phyloP scores from a whole-genome alignment of 35 echinoderm and acorn worm species.

The Chiridota heheva region DNA sequence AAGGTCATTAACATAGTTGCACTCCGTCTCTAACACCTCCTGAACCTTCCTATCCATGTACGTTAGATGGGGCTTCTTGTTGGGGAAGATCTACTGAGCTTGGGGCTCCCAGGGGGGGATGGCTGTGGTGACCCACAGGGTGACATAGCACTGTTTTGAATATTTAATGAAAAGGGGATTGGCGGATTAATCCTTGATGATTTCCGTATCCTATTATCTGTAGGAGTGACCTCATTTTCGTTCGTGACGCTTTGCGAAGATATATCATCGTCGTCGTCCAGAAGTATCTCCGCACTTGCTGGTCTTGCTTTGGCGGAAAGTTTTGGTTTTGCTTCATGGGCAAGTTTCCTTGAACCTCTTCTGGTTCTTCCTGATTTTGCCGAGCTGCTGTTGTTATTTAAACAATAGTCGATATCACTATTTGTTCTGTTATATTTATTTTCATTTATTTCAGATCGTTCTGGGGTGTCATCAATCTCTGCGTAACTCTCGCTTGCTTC shows the following conservation, averaged over 20 bases:
- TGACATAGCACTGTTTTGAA: conserved; percentile 59
- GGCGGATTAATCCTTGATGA: conserved; percentile 78
- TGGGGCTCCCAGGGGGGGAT: conserved; percentile 47
- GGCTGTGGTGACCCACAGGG: conserved; percentile 58
- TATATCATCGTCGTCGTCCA: too few relatives aligned
- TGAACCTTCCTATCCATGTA: conserved; percentile 66
- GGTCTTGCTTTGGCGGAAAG: conserved; percentile 48
- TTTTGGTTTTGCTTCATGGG: too few relatives aligned
- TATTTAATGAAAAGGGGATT: conserved; percentile 26
- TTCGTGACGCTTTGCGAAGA: conserved; percentile 6
- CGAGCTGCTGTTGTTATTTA: too few relatives aligned
- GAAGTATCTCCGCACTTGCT: conserved; percentile 61
- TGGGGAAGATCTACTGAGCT: conserved; percentile 8
- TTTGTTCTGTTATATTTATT: too few relatives aligned
- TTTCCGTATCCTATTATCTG: conserved; percentile 35
- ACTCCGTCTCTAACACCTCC: conserved; percentile 78
- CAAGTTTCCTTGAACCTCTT: too few relatives aligned
- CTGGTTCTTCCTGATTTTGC: too few relatives aligned
- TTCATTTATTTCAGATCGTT: too few relatives aligned
- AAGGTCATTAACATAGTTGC: conserved; percentile 72
- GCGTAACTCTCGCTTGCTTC: too few relatives aligned
- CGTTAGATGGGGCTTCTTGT: conserved; percentile 12
- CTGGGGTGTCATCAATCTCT: too few relatives aligned
- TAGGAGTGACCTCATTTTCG: conserved; percentile 7
- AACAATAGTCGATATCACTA: too few relatives aligned